These are phyloP conservation scores for Cotesia vestalis DNA, from an alignment of 1,140 invertebrate species.

Conservation along the genomic window DNA sequence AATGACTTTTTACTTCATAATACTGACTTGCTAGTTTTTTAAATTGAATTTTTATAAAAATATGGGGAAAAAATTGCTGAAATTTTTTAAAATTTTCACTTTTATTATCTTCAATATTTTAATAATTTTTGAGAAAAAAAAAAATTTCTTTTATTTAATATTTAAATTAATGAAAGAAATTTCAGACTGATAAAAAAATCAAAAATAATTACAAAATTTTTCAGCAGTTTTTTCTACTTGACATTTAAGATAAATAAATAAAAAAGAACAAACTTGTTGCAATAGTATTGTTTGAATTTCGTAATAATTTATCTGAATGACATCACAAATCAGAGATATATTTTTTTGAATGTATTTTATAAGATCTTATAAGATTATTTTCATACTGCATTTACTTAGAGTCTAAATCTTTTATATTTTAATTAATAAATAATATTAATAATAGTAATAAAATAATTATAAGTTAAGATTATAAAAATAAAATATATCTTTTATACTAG, in stretches of 20 bases:
- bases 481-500: slow-evolving; percentile 7
- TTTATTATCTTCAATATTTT: too few relatives aligned
- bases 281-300: slow-evolving; percentile 20
- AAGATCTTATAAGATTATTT: slow-evolving; percentile 31
- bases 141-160: too few relatives aligned
- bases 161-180: too few relatives aligned
- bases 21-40: slow-evolving; percentile 42
- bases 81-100: too few relatives aligned
- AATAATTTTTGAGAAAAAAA: too few relatives aligned
- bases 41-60: slow-evolving; percentile 3
- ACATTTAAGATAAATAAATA: not conserved
- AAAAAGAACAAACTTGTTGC: not conserved
- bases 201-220: too few relatives aligned
- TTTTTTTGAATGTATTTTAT: slow-evolving; percentile 9
- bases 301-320: too few relatives aligned
- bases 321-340: slow-evolving; percentile 13
- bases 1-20: slow-evolving; percentile 35
- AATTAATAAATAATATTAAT: slow-evolving; percentile 17
- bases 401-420: slow-evolving; percentile 14
- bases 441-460: not conserved
- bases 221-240: too few relatives aligned
- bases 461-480: not conserved
- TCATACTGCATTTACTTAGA: slow-evolving; percentile 32
- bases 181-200: too few relatives aligned
- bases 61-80: too few relatives aligned